These are phyloP conservation scores for Trogon surrucura DNA, from an alignment of 2,113 vertebrate species.

Conservation along the genomic window DNA sequence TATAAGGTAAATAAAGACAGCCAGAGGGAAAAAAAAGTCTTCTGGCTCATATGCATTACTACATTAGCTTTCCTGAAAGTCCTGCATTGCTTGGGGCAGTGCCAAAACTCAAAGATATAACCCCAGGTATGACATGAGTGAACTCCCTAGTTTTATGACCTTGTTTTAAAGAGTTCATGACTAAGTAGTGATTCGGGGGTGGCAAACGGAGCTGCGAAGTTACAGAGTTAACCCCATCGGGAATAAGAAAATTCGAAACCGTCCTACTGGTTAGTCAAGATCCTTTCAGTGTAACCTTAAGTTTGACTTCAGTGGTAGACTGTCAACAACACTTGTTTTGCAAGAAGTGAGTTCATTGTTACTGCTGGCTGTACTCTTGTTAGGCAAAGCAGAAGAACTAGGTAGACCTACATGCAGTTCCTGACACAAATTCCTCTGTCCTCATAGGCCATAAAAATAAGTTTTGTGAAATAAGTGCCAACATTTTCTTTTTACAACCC, in stretches of 20 bases:
- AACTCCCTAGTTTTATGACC: not conserved
- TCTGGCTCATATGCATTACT: slow-evolving; percentile 49
- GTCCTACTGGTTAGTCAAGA: not conserved
- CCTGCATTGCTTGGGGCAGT: not conserved
- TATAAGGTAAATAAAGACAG: slow-evolving; percentile 50
- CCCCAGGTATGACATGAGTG: slow-evolving; percentile 15
- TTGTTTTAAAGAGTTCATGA: not conserved
- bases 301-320: not conserved
- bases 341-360: not conserved
- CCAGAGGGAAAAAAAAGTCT: not conserved
- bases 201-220: not conserved
- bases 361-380: not conserved
- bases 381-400: not conserved
- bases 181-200: not conserved
- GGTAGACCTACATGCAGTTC: not conserved
- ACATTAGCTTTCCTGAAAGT: slow-evolving; percentile 2
- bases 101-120: slow-evolving; percentile 18
- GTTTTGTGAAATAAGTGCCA: not conserved
- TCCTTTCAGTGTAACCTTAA: not conserved
- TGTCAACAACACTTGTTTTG: not conserved
- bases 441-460: not conserved
- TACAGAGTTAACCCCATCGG: not conserved
- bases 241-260: not conserved
- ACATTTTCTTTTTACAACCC: not conserved
- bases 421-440: not conserved